phyloP scores from a whole-genome alignment of 2,888 invertebrate species.

The Nebria salina region DNA sequence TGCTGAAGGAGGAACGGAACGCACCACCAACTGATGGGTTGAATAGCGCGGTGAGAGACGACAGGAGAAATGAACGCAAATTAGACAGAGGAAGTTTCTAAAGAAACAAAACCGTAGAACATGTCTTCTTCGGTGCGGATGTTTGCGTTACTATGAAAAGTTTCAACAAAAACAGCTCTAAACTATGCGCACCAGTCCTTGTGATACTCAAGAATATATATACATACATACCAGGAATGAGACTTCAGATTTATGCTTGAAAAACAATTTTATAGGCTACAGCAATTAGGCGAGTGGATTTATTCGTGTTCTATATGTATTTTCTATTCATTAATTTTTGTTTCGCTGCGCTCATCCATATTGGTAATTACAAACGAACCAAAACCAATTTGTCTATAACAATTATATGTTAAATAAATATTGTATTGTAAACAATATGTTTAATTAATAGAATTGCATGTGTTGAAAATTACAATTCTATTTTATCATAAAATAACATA shows the following conservation, averaged over 20 bases:
- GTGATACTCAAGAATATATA: slow-evolving; percentile 6
- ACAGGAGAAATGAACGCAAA: slow-evolving; percentile 35
- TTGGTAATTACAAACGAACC: neutral
- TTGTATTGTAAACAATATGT: neutral
- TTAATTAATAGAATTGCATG: neutral
- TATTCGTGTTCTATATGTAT: too few relatives aligned
- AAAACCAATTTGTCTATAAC: neutral
- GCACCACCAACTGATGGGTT: slow-evolving; percentile 5
- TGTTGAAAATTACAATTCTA: neutral
- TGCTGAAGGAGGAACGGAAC: neutral
- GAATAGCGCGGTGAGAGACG: slow-evolving; percentile 21
- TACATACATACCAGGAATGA: slow-evolving; percentile 2
- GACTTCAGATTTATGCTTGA: too few relatives aligned
- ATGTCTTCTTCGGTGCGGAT: slow-evolving; percentile 41
- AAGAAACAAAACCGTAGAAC: slow-evolving; percentile 44
- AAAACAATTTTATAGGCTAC: too few relatives aligned
- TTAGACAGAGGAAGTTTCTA: slow-evolving; percentile 46
- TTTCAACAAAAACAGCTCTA: slow-evolving; percentile 46
- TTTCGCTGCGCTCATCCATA: too few relatives aligned
- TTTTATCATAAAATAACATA: neutral
- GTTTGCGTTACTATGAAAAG: slow-evolving; percentile 47
- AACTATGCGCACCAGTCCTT: slow-evolving; percentile 35
- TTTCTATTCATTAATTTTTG: too few relatives aligned
- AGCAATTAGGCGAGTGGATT: too few relatives aligned
- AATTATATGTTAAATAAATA: slow-evolving; percentile 1